A percentile compares a stretch with the other conserved stretches of the same genome.
Conservation (phyloP, 1,140 invertebrate species). For the Papilio dardanus region DNA sequence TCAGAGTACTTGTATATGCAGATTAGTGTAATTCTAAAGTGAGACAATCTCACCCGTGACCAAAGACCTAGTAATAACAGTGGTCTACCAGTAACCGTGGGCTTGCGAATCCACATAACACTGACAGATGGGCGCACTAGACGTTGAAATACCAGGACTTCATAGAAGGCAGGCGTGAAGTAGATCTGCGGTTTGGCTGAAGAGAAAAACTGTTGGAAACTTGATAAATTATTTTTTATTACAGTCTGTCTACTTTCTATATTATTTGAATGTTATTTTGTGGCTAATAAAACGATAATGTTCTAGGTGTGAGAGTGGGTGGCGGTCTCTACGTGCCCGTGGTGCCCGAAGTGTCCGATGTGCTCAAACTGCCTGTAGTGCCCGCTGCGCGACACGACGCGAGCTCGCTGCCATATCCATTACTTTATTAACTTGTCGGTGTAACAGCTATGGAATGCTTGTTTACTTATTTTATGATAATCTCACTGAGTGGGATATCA, state of each 20-base stretch:
- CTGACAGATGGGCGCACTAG: too few relatives aligned
- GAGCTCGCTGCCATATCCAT: slow-evolving; percentile 2
- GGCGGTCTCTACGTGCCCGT: slow-evolving; percentile 38
- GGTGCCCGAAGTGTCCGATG: too few relatives aligned
- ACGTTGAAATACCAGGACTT: not conserved
- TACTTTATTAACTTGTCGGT: slow-evolving; percentile 37
- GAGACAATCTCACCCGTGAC: too few relatives aligned
- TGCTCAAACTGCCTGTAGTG: slow-evolving; percentile 21
- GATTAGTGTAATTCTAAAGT: too few relatives aligned
- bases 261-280: slow-evolving; percentile 39
- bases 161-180: not conserved
- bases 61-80: too few relatives aligned
- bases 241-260: slow-evolving; percentile 7
- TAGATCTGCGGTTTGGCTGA: too few relatives aligned
- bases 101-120: too few relatives aligned
- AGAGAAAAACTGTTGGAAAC: not conserved
- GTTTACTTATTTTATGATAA: slow-evolving; percentile 32
- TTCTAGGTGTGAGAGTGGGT: slow-evolving; percentile 43
- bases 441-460: slow-evolving; percentile 19
- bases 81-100: too few relatives aligned
- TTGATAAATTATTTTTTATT: not conserved
- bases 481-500: not conserved
- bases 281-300: slow-evolving; percentile 28
- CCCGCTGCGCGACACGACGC: slow-evolving; percentile 54
- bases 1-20: too few relatives aligned